These are phyloP conservation scores for Rhinoptilus africanus DNA, from an alignment of 2,113 vertebrate species.

Conservation along the genomic window DNA sequence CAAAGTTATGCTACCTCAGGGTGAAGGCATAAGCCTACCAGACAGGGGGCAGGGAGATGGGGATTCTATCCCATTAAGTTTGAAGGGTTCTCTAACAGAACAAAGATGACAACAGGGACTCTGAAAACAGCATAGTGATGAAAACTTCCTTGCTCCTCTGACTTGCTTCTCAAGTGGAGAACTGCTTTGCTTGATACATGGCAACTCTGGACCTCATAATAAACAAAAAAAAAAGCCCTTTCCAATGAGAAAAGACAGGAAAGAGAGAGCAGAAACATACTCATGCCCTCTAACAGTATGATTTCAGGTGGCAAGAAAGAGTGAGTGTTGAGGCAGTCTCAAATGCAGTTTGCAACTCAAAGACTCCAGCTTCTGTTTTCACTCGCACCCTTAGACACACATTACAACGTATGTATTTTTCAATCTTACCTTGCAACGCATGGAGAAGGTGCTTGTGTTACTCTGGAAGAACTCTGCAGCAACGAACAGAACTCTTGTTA, in stretches of 20 bases:
- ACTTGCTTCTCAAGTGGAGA: background rate
- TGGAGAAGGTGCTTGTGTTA: conserved; percentile 74
- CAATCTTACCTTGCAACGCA: conserved; percentile 80
- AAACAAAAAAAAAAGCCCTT: background rate
- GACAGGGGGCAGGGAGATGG: background rate
- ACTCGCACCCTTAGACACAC: background rate
- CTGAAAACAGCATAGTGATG: background rate
- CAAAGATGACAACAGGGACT: background rate
- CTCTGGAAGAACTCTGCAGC: conserved; percentile 79
- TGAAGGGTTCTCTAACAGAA: background rate
- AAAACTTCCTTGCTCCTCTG: background rate
- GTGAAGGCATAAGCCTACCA: background rate
- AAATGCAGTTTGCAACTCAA: background rate
- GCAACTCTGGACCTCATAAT: background rate
- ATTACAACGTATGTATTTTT: background rate
- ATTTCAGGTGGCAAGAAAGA: background rate
- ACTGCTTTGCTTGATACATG: rapidly evolving
- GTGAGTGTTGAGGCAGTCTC: background rate
- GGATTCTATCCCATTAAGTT: background rate
- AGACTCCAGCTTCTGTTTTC: background rate
- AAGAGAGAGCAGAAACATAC: background rate
- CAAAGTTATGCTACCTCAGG: background rate
- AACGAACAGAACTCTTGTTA: conserved; percentile 17
- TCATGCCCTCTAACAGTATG: background rate
- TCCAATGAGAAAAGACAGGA: background rate